These are phyloP conservation scores for Microcebus lehilahytsara DNA, from an alignment of 2,113 vertebrate genomes.

Conservation along the genomic window DNA sequence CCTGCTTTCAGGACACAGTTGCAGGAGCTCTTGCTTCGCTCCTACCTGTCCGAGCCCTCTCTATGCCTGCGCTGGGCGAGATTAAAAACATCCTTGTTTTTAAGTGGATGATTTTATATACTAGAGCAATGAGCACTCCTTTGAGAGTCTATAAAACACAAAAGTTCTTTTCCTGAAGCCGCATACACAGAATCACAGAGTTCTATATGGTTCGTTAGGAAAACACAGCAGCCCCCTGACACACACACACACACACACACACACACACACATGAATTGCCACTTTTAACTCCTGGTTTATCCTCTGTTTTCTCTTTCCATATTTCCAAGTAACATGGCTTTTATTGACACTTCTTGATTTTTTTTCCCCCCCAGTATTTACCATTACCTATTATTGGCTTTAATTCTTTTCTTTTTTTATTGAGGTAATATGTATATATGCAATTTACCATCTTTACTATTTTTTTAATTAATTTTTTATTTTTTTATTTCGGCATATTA, in stretches of 20 bases:
- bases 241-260: no score
- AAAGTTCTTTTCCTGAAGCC: background rate
- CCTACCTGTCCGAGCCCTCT: background rate
- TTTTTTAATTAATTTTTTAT: no score
- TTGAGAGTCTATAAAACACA: background rate
- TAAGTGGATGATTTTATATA: background rate
- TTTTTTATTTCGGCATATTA: no score
- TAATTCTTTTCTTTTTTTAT: background rate
- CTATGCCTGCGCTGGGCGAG: background rate
- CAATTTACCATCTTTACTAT: no score
- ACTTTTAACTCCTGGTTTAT: background rate
- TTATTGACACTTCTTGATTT: background rate
- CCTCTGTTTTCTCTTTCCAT: background rate
- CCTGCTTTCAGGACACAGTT: background rate
- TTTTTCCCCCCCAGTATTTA: background rate
- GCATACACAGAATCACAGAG: background rate
- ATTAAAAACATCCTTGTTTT: background rate
- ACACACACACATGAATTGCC: background rate
- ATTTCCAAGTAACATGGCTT: background rate
- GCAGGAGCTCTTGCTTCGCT: background rate
- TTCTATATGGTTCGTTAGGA: rapidly evolving
- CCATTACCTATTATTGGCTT: background rate
- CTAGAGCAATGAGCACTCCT: background rate
- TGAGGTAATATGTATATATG: no score
- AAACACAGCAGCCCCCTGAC: background rate